phyloP scores from a whole-genome alignment of 2,888 invertebrate species.

The Drosophila austrosaltans region DNA sequence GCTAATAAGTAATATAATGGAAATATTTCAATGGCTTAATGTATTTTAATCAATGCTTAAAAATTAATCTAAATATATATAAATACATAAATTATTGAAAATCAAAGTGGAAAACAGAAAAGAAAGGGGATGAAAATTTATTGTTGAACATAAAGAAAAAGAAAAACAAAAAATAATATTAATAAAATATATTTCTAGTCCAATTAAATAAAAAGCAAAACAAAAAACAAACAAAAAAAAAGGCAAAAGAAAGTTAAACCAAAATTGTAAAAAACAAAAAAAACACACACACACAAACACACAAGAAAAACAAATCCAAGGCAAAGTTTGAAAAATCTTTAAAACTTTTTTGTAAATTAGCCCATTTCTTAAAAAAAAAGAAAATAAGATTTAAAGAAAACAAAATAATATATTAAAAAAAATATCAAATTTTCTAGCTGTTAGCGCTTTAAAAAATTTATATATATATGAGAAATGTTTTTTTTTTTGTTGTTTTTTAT shows the following conservation, averaged over 20 bases:
- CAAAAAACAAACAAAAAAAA: constrained; percentile 31
- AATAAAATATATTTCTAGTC: constrained; percentile 71
- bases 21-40: constrained; percentile 18
- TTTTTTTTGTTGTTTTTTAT: constrained; percentile 58
- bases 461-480: constrained; percentile 53
- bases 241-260: constrained; percentile 38
- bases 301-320: constrained; percentile 15
- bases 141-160: constrained; percentile 37
- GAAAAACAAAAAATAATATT: constrained; percentile 30
- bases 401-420: constrained; percentile 5
- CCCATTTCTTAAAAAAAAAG: constrained; percentile 19
- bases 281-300: constrained; percentile 8
- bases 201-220: constrained; percentile 56
- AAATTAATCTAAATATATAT: constrained; percentile 34
- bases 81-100: constrained; percentile 28
- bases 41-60: constrained; percentile 18
- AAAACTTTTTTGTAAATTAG: constrained; percentile 37
- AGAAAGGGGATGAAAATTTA: constrained; percentile 31
- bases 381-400: neutral
- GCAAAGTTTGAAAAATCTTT: constrained; percentile 14
- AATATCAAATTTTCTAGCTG: constrained; percentile 31
- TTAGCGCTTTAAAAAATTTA: constrained; percentile 49
- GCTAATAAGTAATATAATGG: constrained; percentile 23
- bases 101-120: neutral
- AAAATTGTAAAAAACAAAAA: constrained; percentile 56